phyloP scores from a whole-genome alignment of 2,797 vertebrate species.

The Allobates femoralis region DNA sequence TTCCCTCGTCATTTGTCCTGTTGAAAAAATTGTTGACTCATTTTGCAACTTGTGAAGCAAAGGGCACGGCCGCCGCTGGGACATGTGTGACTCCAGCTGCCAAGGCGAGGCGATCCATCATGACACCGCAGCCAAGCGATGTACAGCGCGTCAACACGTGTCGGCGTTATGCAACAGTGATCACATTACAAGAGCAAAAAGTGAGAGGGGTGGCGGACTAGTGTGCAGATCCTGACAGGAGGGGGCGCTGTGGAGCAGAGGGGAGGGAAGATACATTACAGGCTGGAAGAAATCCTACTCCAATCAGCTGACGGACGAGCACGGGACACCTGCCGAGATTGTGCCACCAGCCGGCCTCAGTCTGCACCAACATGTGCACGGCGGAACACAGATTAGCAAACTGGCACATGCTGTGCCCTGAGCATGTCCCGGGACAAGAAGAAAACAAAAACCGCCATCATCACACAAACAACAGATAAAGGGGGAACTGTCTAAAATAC shows the following conservation, averaged over 20 bases:
- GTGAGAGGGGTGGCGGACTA: neutral
- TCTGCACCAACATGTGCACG: conserved; percentile 27
- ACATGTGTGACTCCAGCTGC: neutral
- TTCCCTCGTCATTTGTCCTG: neutral
- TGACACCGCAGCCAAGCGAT: neutral
- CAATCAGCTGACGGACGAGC: neutral
- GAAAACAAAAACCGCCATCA: neutral
- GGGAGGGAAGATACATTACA: neutral
- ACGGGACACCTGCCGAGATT: conserved; percentile 14
- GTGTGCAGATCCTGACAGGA: neutral
- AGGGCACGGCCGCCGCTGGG: neutral
- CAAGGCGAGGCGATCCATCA: neutral
- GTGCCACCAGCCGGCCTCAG: neutral
- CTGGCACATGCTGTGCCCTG: conserved; percentile 6
- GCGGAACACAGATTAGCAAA: neutral
- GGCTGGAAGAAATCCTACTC: neutral
- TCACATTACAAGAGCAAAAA: conserved; percentile 10
- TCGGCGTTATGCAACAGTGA: conserved; percentile 18
- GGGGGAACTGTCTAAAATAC: neutral
- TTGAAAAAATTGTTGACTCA: neutral
- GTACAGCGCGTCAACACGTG: neutral
- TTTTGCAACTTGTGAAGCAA: neutral
- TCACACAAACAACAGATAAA: neutral
- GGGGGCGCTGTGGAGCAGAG: neutral
- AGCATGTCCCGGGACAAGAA: neutral